A percentile compares a stretch with the other conserved stretches of the same genome.
These are phyloP conservation scores for Camelus bactrianus DNA, from an alignment of 2,113 vertebrate genomes.

Conservation along the genomic window DNA sequence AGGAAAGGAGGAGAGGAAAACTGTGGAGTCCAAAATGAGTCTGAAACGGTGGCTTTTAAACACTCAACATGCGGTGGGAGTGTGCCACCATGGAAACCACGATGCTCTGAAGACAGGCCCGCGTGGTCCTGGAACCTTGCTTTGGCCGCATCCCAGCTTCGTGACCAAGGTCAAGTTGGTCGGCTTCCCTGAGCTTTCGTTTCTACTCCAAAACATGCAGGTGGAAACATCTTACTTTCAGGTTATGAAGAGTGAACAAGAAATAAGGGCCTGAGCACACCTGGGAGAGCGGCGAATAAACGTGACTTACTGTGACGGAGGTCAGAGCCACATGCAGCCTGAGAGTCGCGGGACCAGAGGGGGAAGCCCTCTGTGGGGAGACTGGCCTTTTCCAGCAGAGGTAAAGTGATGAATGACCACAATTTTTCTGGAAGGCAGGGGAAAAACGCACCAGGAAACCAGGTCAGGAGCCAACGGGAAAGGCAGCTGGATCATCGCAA, in stretches of 20 bases:
- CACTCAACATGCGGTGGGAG: no score
- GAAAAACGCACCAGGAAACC: not conserved
- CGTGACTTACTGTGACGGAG: accelerated
- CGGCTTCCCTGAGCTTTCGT: not conserved
- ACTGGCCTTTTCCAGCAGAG: not conserved
- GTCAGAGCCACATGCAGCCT: accelerated
- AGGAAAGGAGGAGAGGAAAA: no score
- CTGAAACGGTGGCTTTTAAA: no score
- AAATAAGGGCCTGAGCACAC: accelerated
- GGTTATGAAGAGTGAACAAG: not conserved
- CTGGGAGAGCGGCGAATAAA: not conserved
- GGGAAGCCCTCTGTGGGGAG: no score
- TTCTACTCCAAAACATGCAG: not conserved
- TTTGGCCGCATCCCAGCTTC: not conserved
- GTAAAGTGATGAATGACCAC: not conserved
- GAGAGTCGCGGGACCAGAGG: not conserved
- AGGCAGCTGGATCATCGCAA: not conserved
- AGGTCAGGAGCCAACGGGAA: not conserved
- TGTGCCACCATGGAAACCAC: not conserved
- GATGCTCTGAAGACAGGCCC: not conserved
- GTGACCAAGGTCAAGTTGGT: not conserved
- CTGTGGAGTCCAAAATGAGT: no score
- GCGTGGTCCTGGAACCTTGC: accelerated
- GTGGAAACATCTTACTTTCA: not conserved
- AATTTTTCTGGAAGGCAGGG: not conserved